Evolutionary conservation across 2,888 invertebrate species (phyloP).

Genomic region (Agonum fuliginosum): DNA sequence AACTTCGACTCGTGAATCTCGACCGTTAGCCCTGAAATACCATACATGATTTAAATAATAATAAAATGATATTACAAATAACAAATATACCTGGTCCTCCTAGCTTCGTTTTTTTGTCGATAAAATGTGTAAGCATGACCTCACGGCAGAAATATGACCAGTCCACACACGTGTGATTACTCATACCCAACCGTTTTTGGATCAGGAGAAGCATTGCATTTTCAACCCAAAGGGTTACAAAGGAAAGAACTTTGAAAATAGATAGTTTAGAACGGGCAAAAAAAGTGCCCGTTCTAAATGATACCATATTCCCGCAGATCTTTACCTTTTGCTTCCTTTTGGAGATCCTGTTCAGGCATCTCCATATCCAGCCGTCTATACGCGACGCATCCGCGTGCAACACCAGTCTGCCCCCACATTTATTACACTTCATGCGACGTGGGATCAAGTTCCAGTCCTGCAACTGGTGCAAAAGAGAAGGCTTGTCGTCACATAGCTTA

Average conservation of each 20-base stretch:
- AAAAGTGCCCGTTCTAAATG: not conserved
- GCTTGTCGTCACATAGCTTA: not conserved
- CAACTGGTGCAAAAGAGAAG: not conserved
- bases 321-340: not conserved
- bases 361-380: not conserved
- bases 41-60: not conserved
- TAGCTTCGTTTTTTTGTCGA: not conserved
- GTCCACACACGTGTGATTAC: not conserved
- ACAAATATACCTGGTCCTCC: not conserved
- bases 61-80: not conserved
- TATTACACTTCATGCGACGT: too few species aligned
- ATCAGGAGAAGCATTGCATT: not conserved
- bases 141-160: not conserved
- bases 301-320: not conserved
- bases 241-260: not conserved
- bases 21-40: not conserved
- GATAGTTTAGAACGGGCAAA: not conserved
- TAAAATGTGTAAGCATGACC: too few species aligned
- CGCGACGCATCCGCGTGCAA: not conserved
- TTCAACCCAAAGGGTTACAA: not conserved
- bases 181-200: not conserved
- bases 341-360: not conserved
- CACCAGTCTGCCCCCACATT: not conserved
- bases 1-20: not conserved
- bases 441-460: not conserved